These are phyloP conservation scores for Toxotes chatareus DNA, from an alignment of 2,113 vertebrate species.

Conservation along the genomic window DNA sequence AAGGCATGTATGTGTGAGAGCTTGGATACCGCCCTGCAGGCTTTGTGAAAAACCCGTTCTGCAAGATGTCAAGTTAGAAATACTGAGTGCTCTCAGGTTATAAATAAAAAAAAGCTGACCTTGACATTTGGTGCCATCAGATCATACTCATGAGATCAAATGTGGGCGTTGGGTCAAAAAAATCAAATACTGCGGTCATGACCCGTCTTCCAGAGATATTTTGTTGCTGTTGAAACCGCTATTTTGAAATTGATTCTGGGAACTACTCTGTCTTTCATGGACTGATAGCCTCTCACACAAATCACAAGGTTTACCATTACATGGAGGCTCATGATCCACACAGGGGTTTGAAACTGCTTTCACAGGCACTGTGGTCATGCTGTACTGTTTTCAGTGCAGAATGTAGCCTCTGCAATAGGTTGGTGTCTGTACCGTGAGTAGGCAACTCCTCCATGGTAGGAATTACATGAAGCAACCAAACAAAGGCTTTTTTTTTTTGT, in stretches of 20 bases:
- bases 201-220: conserved; percentile 3
- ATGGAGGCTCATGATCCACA: conserved; percentile 9
- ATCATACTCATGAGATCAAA: conserved; percentile 10
- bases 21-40: neutral
- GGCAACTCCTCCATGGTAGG: conserved; percentile 4
- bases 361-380: neutral
- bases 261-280: neutral
- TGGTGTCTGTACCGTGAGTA: conserved; percentile 6
- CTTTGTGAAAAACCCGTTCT: neutral
- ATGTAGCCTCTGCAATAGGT: conserved; percentile 3
- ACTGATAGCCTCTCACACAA: conserved; percentile 24
- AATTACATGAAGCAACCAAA: conserved; percentile 28
- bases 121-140: conserved; percentile 17
- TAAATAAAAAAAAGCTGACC: conserved; percentile 15
- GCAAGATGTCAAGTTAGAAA: conserved; percentile 19
- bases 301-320: conserved; percentile 39
- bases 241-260: conserved; percentile 7
- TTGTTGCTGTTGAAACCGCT: conserved; percentile 13
- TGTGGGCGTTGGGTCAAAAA: neutral
- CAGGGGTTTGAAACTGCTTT: conserved; percentile 12
- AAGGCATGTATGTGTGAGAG: neutral
- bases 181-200: conserved; percentile 8
- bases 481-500: neutral
- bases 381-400: conserved; percentile 20
- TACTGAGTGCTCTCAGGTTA: conserved; percentile 7